Evolutionary conservation across 1,140 invertebrate species (phyloP), one percentile per base, ranked within the genome.

Genomic region (Cephus cinctus): DNA sequence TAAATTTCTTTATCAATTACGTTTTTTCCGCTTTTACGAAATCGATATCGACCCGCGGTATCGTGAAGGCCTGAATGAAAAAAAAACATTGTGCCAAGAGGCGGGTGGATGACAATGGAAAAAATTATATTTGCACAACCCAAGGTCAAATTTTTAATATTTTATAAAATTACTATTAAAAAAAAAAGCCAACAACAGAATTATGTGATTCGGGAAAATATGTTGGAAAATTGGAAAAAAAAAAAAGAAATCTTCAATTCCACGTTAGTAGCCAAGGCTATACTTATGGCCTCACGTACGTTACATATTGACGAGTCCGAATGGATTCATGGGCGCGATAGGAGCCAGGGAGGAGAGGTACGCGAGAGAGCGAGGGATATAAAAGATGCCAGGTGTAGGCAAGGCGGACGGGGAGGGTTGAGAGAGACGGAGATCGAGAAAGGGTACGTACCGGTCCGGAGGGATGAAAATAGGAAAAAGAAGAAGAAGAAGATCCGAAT

Each of bases 281-380:
- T 5, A 5, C 5, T 9, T 8, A 15, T 6, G 19, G 5, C 5
- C 6, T 9, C 39, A 48, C 40, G 59, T 56, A 43, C 57, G 66
- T 70, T 69, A 67, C 60, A 58, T 67, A 69, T 73, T 70, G 61
- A 69, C 59, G 59, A 65, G 60, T 63, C 49, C 47, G 40, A 54
- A 39, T 43, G 45, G 38, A 49, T 47, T 44, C 51, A 35, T 47
- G 49, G 27, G 49, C 32, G 38, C 39, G 43, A n/a, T 36, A 23
- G 43, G 19, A 39, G 30, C 30, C 34, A 36, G 36, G 21, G 34
- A 41, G 38, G 23, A 45, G 31, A 20, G 39, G 43, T 34, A 38
- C 22, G 30, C n/a, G 16, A 41, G 41, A 47, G 21, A 40, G 12
- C 39, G 19, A 31, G 19, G 27, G 23, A 3, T 22, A 50, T 46